phyloP scores from a whole-genome alignment of 2,113 vertebrate genomes.

The Corythornis cristatus region DNA sequence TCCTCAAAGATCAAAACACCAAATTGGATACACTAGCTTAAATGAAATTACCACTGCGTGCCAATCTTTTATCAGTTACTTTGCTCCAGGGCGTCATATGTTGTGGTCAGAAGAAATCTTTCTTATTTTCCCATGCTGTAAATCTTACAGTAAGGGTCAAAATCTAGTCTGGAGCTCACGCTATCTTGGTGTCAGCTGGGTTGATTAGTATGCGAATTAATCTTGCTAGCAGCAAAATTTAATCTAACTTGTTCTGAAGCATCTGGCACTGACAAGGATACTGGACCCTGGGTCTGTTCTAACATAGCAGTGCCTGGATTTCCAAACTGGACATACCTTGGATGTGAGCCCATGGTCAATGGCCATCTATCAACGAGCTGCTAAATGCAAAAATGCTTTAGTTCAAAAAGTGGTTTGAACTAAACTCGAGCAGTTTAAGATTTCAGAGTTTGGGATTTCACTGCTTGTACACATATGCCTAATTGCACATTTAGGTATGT shows the following conservation, averaged over 20 bases:
- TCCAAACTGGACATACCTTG: not conserved
- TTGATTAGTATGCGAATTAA: constrained; percentile 19
- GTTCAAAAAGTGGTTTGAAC: not conserved
- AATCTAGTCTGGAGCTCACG: not conserved
- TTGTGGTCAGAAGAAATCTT: constrained; percentile 24
- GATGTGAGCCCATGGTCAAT: not conserved
- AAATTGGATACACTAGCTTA: constrained; percentile 13
- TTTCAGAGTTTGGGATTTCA: not conserved
- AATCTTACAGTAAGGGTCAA: constrained; percentile 9
- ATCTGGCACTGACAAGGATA: not conserved
- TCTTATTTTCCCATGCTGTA: not conserved
- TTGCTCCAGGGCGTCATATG: constrained; percentile 3
- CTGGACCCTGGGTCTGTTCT: not conserved
- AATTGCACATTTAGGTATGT: not conserved
- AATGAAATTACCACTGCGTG: not conserved
- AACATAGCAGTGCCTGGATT: not conserved
- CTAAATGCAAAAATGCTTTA: not conserved
- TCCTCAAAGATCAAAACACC: constrained; percentile 31
- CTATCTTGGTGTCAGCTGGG: not conserved
- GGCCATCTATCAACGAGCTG: not conserved
- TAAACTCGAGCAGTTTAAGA: not conserved
- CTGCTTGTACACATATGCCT: not conserved
- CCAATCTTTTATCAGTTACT: constrained; percentile 25
- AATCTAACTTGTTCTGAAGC: not conserved
- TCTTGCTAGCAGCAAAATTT: constrained; percentile 16